Evolutionary conservation across 2,113 vertebrate genomes (phyloP).

Genomic region (Puffinus mauretanicus): DNA sequence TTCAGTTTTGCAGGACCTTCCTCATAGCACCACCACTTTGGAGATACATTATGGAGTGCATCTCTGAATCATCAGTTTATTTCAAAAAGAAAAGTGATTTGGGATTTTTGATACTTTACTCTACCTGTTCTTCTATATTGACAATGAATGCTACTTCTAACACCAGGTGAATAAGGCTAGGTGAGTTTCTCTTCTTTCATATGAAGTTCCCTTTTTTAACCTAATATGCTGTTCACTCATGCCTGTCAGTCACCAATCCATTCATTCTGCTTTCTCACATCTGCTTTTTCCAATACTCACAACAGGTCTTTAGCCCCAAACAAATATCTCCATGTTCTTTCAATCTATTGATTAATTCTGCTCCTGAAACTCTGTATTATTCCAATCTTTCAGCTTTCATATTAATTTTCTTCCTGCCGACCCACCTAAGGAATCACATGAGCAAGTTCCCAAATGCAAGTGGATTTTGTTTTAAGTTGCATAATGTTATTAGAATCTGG

Average conservation of each 20-base stretch:
- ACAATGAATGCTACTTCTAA: neutral
- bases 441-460: neutral
- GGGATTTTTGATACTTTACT: neutral
- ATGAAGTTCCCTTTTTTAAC: neutral
- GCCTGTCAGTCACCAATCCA: neutral
- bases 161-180: neutral
- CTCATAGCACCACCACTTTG: neutral
- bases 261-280: neutral
- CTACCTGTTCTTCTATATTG: neutral
- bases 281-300: neutral
- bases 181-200: neutral
- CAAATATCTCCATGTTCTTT: neutral
- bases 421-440: neutral
- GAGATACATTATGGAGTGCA: neutral
- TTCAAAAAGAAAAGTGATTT: neutral
- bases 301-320: rapidly evolving
- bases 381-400: neutral
- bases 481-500: neutral
- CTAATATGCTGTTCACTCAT: neutral
- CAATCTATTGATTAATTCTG: neutral
- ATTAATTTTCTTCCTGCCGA: neutral
- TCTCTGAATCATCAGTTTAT: neutral
- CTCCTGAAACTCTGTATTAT: neutral
- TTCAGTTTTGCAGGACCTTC: neutral
- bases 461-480: neutral